Conservation (phyloP, 2,113 vertebrate species). For the Dipodomys ordii region DNA sequence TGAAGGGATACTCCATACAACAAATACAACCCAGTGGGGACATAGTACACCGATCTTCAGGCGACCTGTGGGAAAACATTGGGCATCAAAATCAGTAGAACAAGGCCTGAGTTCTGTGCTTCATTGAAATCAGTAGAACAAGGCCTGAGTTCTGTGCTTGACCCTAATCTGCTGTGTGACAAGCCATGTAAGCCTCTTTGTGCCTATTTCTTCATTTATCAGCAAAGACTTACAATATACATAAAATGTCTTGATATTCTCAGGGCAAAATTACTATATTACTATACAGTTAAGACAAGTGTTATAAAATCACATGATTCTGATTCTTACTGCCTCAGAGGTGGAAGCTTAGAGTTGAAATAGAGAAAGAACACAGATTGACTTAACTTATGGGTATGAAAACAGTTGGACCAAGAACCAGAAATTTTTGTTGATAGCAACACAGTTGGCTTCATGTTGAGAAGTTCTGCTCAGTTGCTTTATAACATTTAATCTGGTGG, state of each 20-base stretch:
- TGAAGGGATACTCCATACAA: neutral
- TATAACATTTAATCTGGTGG: constrained; percentile 46
- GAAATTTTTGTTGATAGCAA: constrained; percentile 67
- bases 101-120: neutral
- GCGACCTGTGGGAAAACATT: neutral
- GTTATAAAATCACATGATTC: constrained; percentile 69
- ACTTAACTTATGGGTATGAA: constrained; percentile 58
- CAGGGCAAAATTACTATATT: constrained; percentile 65
- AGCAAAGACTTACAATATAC: constrained; percentile 51
- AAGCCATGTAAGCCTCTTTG: constrained; percentile 44
- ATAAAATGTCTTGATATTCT: constrained; percentile 66
- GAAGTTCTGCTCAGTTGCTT: constrained; percentile 57
- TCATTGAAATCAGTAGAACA: neutral
- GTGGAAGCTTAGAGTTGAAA: constrained; percentile 6
- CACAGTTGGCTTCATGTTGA: constrained; percentile 59
- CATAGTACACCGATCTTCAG: neutral
- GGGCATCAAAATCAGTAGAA: neutral
- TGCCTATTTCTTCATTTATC: constrained; percentile 55
- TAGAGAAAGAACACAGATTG: constrained; percentile 43
- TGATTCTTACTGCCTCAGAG: constrained; percentile 51
- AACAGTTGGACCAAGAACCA: constrained; percentile 68
- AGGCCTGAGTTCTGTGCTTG: neutral
- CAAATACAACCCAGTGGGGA: neutral
- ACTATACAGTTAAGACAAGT: constrained; percentile 56
- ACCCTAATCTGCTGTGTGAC: neutral